These are phyloP conservation scores for Euzetes globulus DNA, from an alignment of 2,888 invertebrate genomes.

Conservation along the genomic window DNA sequence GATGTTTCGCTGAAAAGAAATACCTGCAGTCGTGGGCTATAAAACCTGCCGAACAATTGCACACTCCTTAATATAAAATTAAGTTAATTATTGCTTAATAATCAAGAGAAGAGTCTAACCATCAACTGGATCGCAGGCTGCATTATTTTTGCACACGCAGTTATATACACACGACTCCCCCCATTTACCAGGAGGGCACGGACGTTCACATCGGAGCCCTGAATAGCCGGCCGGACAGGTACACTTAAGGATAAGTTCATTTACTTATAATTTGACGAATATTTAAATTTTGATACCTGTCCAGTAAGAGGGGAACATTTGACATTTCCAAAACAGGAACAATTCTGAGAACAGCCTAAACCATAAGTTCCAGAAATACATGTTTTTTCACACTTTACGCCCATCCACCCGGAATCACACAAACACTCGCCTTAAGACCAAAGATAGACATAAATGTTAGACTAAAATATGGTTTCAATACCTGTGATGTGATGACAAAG, in stretches of 20 bases:
- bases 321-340: conserved; percentile 38
- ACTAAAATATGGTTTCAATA: no score
- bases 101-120: conserved; percentile 37
- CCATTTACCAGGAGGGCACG: conserved; percentile 44
- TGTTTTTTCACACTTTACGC: conserved; percentile 32
- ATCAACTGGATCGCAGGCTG: conserved; percentile 45
- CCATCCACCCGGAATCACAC: conserved; percentile 28
- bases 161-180: conserved; percentile 43
- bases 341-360: conserved; percentile 43
- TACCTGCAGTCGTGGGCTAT: conserved; percentile 16
- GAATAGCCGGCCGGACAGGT: conserved; percentile 49
- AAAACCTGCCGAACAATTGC: conserved; percentile 30
- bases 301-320: conserved; percentile 28
- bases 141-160: conserved; percentile 45
- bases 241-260: no score
- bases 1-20: neutral
- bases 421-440: conserved; percentile 33
- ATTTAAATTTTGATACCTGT: neutral
- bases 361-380: conserved; percentile 44
- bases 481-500: conserved; percentile 81
- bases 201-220: conserved; percentile 48
- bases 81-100: no score
- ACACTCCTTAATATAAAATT: no score
- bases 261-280: neutral
- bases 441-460: no score